Evolutionary conservation across 2,113 vertebrate species (phyloP).

Genomic region (Mus pahari): DNA sequence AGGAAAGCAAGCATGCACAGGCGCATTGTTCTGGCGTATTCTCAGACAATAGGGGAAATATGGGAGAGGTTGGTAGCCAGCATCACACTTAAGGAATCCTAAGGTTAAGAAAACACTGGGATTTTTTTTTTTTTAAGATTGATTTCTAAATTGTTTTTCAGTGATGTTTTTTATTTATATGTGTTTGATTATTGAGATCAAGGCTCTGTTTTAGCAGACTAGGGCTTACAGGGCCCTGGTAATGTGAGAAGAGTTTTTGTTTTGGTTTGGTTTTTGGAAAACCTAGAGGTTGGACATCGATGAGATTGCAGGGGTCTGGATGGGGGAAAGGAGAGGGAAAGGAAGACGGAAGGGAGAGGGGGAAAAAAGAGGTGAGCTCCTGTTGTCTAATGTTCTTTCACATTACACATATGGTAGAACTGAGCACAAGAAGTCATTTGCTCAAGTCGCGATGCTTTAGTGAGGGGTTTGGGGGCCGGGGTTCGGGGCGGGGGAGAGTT

Average conservation of each 20-base stretch:
- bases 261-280: not conserved
- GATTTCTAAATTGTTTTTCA: not conserved
- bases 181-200: not conserved
- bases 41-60: not conserved
- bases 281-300: not conserved
- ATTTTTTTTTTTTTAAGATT: not conserved
- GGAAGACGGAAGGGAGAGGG: not conserved
- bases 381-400: not conserved
- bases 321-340: not conserved
- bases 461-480: not conserved
- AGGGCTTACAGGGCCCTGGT: not conserved
- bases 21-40: not conserved
- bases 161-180: not conserved
- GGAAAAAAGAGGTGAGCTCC: not conserved
- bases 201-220: not conserved
- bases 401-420: not conserved
- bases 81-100: not conserved
- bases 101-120: not conserved
- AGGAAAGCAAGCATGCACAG: not conserved
- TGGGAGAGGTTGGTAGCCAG: not conserved
- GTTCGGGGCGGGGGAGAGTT: not conserved
- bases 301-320: not conserved
- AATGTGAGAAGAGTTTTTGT: not conserved
- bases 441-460: not conserved
- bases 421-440: not conserved